Evolutionary conservation across 2,113 vertebrate genomes (phyloP).

Genomic region (Symphodus melops): DNA sequence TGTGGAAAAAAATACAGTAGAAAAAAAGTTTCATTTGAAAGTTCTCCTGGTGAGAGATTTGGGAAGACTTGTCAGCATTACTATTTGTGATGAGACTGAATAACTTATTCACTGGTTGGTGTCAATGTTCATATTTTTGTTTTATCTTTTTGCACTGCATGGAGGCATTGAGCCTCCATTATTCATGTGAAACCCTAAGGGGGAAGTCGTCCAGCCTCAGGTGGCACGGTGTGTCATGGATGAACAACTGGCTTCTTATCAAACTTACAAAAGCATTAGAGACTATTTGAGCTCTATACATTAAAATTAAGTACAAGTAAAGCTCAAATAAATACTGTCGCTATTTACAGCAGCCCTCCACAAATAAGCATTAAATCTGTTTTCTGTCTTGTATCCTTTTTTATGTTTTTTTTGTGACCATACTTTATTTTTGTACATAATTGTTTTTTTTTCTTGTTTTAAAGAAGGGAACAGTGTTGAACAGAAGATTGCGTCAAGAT

Average conservation of each 20-base stretch:
- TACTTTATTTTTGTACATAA: slow-evolving; percentile 75
- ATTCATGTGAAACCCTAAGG: slow-evolving; percentile 52
- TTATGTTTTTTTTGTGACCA: slow-evolving; percentile 60
- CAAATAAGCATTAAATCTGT: slow-evolving; percentile 56
- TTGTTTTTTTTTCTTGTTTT: slow-evolving; percentile 59
- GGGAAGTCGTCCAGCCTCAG: slow-evolving; percentile 29
- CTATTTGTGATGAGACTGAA: slow-evolving; percentile 49
- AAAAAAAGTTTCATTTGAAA: slow-evolving; percentile 41
- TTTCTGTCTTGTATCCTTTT: slow-evolving; percentile 47
- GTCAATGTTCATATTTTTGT: slow-evolving; percentile 25
- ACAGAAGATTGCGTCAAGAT: slow-evolving; percentile 60
- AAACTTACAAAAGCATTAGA: slow-evolving; percentile 3
- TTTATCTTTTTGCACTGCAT: slow-evolving; percentile 69
- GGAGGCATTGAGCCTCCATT: slow-evolving; percentile 52
- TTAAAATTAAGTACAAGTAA: slow-evolving; percentile 35
- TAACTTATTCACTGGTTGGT: slow-evolving; percentile 49
- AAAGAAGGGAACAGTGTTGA: slow-evolving; percentile 77
- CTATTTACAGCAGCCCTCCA: slow-evolving; percentile 60
- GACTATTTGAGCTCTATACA: slow-evolving; percentile 9
- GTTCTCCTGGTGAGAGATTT: slow-evolving; percentile 73
- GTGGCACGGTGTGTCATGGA: slow-evolving; percentile 24
- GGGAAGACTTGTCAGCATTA: slow-evolving; percentile 57
- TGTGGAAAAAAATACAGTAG: slow-evolving; percentile 19
- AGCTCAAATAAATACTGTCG: slow-evolving; percentile 43
- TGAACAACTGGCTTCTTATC: slow-evolving; percentile 53